These are phyloP conservation scores for Ginglymostoma cirratum DNA, from an alignment of 2,113 vertebrate species.

Conservation along the genomic window DNA sequence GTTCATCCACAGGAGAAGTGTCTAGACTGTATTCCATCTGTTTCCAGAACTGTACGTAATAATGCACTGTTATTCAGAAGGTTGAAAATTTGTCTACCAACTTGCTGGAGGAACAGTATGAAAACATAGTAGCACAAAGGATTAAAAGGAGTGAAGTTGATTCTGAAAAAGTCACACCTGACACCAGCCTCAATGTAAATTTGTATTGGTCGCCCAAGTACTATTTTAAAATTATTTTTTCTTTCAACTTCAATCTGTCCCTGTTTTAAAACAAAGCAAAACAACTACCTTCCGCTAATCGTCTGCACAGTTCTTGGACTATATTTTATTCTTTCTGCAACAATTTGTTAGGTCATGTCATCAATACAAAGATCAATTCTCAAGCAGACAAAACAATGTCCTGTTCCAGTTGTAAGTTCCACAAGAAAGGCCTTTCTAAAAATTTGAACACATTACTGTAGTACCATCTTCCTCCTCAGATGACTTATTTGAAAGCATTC, in stretches of 20 bases:
- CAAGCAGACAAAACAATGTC: not conserved
- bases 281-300: not conserved
- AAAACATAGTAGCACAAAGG: not conserved
- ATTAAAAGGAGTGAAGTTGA: not conserved
- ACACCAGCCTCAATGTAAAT: not conserved
- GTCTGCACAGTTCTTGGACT: not conserved
- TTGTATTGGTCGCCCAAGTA: no score
- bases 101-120: not conserved
- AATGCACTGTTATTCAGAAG: not conserved
- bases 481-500: constrained; percentile 22
- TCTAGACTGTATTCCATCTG: not conserved
- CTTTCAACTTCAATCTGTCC: not conserved
- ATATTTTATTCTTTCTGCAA: not conserved
- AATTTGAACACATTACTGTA: not conserved
- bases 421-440: not conserved
- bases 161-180: not conserved
- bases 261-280: not conserved
- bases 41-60: not conserved
- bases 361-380: not conserved
- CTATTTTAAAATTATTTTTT: not conserved
- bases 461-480: not conserved
- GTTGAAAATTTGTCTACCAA: not conserved
- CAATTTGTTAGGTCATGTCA: not conserved
- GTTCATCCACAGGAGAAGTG: not conserved
- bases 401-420: not conserved